A percentile compares a stretch with the other conserved stretches of the same genome.
Evolutionary conservation across 1,140 invertebrate genomes (phyloP).

Genomic region (Cyrtorhinus lividipennis): DNA sequence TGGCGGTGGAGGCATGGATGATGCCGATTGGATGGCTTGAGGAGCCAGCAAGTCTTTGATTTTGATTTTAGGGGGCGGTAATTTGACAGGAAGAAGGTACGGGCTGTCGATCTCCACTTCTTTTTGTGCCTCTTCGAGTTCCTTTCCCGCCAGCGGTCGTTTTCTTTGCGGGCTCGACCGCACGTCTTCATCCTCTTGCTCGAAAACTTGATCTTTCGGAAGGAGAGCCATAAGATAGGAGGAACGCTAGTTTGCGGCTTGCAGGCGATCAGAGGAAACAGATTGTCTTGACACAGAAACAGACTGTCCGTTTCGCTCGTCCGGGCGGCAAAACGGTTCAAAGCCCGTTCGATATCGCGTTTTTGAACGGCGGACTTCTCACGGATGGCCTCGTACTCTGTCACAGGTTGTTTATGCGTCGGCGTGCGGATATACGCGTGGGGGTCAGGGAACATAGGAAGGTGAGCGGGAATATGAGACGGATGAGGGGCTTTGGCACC

Average conservation of each 20-base stretch:
- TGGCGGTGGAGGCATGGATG: not conserved
- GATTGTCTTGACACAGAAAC: slow-evolving; percentile 73
- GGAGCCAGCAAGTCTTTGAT: slow-evolving; percentile 21
- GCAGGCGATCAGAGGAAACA: slow-evolving; percentile 77
- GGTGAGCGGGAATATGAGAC: slow-evolving; percentile 71
- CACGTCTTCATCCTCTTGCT: slow-evolving; percentile 70
- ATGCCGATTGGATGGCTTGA: not conserved
- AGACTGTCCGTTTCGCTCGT: slow-evolving; percentile 82
- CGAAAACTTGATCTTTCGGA: slow-evolving; percentile 89
- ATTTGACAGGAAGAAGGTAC: slow-evolving; percentile 63
- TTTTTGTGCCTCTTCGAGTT: slow-evolving; percentile 30
- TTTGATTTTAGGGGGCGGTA: slow-evolving; percentile 24
- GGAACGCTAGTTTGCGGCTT: slow-evolving; percentile 54
- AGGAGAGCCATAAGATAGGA: slow-evolving; percentile 73
- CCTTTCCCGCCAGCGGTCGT: slow-evolving; percentile 34
- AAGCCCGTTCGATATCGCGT: slow-evolving; percentile 79
- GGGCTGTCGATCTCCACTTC: slow-evolving; percentile 64
- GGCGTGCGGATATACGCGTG: slow-evolving; percentile 91
- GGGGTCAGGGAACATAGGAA: slow-evolving; percentile 85
- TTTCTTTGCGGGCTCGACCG: slow-evolving; percentile 41
- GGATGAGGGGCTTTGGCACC: slow-evolving; percentile 73
- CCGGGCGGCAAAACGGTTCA: slow-evolving; percentile 88
- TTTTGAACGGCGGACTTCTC: slow-evolving; percentile 89
- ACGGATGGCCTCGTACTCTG: slow-evolving; percentile 90
- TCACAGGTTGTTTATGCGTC: slow-evolving; percentile 89